phyloP scores from a whole-genome alignment of 1,140 invertebrate species.

The Temnothorax nylanderi region DNA sequence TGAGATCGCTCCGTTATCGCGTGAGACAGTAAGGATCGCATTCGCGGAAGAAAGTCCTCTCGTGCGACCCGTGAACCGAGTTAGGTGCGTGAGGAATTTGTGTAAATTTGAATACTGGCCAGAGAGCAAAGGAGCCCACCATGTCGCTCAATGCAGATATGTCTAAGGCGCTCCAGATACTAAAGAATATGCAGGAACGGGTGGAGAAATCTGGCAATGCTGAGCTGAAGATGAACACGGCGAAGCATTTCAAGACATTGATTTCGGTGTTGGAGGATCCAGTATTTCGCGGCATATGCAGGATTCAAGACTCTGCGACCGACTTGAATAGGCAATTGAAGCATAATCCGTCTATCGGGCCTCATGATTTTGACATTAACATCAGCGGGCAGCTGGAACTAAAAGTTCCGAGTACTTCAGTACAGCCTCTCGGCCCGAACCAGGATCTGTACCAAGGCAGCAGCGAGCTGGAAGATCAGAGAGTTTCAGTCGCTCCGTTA shows the following conservation, averaged over 20 bases:
- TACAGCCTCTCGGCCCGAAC: conserved; percentile 81
- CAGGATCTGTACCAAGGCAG: conserved; percentile 82
- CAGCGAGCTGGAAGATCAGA: conserved; percentile 85
- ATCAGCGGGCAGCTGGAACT: conserved; percentile 89
- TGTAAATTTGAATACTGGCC: not conserved
- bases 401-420: conserved; percentile 84
- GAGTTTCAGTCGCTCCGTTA: conserved; percentile 86
- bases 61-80: too few species aligned
- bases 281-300: conserved; percentile 96
- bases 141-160: conserved; percentile 85
- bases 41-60: conserved; percentile 25
- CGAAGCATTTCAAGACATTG: conserved; percentile 94
- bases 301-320: conserved; percentile 94
- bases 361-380: conserved; percentile 96
- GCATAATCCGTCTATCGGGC: conserved; percentile 96
- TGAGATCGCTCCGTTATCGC: conserved; percentile 49
- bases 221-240: conserved; percentile 89
- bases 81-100: conserved; percentile 34
- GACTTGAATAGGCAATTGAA: conserved; percentile 93
- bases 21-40: conserved; percentile 10
- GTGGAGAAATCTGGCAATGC: conserved; percentile 87
- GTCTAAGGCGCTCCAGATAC: conserved; percentile 87
- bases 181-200: conserved; percentile 88
- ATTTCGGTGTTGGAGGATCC: conserved; percentile 96
- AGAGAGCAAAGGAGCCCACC: conserved; percentile 49